Percentiles rank a stretch among this genome's conserved stretches.
These are phyloP conservation scores for Zosterops borbonicus DNA, from an alignment of 2,113 vertebrate species.

Conservation along the genomic window DNA sequence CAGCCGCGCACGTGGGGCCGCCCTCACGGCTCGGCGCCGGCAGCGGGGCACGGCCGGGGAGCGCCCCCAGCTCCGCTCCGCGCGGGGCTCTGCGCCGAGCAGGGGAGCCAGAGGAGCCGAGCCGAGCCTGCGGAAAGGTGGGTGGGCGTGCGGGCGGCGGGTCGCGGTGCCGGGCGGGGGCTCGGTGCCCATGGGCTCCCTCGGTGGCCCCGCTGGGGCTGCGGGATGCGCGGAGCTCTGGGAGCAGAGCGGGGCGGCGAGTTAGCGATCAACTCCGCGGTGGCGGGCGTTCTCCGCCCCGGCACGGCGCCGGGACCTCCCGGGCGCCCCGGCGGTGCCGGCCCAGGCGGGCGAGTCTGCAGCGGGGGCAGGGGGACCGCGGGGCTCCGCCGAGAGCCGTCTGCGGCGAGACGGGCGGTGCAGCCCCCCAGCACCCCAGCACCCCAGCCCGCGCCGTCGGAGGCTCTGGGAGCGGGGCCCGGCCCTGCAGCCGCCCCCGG, in stretches of 20 bases:
- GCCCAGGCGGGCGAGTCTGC: not conserved
- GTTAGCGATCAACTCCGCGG: not conserved
- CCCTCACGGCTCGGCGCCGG: too few relatives aligned
- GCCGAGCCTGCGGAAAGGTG: not conserved
- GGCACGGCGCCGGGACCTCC: not conserved
- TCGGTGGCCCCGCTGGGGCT: not conserved
- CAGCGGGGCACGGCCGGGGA: too few relatives aligned
- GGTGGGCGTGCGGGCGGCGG: not conserved
- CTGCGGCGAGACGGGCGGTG: not conserved
- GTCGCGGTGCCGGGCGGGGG: not conserved
- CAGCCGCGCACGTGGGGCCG: too few relatives aligned
- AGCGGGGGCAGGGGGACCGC: not conserved
- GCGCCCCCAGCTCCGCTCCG: not conserved
- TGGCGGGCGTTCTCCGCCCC: not conserved
- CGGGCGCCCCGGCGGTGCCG: not conserved
- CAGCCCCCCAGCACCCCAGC: not conserved
- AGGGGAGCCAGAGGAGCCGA: not conserved
- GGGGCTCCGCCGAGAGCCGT: not conserved
- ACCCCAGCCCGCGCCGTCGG: not conserved
- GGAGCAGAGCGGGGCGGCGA: not conserved
- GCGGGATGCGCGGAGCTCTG: not conserved
- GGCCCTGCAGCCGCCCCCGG: not conserved
- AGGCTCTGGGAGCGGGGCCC: not conserved
- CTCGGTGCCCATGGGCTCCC: not conserved
- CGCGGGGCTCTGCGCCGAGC: not conserved